A percentile compares a stretch with the other conserved stretches of the same genome.
These are phyloP conservation scores for Sitobion miscanthi DNA, from an alignment of 1,140 invertebrate genomes.

Conservation along the genomic window DNA sequence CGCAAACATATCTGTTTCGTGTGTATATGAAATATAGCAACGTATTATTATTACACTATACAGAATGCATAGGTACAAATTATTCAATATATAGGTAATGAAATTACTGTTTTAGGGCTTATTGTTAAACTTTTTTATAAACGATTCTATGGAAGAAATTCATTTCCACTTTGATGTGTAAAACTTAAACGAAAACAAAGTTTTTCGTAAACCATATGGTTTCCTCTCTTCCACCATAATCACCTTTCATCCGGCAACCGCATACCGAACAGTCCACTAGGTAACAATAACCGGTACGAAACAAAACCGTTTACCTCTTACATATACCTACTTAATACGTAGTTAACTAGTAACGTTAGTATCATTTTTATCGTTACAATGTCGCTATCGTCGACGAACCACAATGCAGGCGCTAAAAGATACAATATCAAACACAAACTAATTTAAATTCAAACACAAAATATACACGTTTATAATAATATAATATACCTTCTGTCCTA, in stretches of 20 bases:
- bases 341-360: neutral
- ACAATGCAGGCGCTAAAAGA: neutral
- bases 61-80: neutral
- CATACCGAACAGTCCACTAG: conserved; percentile 27
- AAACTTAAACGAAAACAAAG: neutral
- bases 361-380: neutral
- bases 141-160: neutral
- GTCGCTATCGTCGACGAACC: neutral
- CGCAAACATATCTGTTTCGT: neutral
- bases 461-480: neutral
- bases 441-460: neutral
- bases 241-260: neutral
- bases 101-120: neutral
- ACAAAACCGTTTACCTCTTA: conserved; percentile 34
- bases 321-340: neutral
- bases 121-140: neutral
- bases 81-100: neutral
- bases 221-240: neutral
- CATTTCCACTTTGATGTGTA: neutral
- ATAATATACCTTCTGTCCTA: neutral
- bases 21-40: neutral
- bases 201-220: conserved; percentile 34
- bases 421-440: neutral
- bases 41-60: neutral
- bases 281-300: conserved; percentile 36